phyloP scores from a whole-genome alignment of 2,888 invertebrate genomes.

The Drosophila algonquin region DNA sequence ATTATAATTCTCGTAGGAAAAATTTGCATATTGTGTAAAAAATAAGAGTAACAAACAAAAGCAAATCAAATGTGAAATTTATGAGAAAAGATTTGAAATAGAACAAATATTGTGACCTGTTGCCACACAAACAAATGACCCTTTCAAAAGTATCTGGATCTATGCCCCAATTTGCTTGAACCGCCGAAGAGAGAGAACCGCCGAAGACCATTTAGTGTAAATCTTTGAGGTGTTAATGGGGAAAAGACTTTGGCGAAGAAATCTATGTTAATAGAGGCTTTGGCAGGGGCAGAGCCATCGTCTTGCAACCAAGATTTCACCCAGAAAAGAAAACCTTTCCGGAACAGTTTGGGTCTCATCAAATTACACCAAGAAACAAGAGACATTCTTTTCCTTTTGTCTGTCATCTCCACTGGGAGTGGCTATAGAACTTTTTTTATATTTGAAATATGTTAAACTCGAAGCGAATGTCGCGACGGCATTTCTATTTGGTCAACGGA shows the following conservation, averaged over 20 bases:
- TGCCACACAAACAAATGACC: constrained; percentile 32
- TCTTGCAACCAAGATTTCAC: constrained; percentile 13
- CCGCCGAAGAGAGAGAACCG: constrained; percentile 6
- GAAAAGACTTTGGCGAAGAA: constrained; percentile 17
- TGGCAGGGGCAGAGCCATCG: not conserved
- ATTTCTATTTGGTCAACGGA: constrained; percentile 9
- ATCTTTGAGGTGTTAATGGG: constrained; percentile 38
- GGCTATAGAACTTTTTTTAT: not conserved
- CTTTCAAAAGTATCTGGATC: constrained; percentile 53
- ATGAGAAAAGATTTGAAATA: constrained; percentile 26
- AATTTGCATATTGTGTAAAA: constrained; percentile 37
- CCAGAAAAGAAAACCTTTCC: constrained; percentile 33
- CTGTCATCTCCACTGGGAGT: no score
- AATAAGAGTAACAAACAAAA: constrained; percentile 7
- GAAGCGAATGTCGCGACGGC: constrained; percentile 1
- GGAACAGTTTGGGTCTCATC: constrained; percentile 10
- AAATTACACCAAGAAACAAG: not conserved
- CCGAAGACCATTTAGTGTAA: constrained; percentile 27
- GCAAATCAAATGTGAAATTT: constrained; percentile 22
- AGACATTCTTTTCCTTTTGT: not conserved
- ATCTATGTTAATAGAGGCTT: constrained; percentile 58
- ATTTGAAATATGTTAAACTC: not conserved
- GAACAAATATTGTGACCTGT: constrained; percentile 38
- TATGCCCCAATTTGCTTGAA: constrained; percentile 49
- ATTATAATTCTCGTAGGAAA: constrained; percentile 24